Percentiles rank a stretch among this genome's conserved stretches.
Evolutionary conservation across 2,113 vertebrate genomes (phyloP).

Genomic region (Ibidorhyncha struthersii): DNA sequence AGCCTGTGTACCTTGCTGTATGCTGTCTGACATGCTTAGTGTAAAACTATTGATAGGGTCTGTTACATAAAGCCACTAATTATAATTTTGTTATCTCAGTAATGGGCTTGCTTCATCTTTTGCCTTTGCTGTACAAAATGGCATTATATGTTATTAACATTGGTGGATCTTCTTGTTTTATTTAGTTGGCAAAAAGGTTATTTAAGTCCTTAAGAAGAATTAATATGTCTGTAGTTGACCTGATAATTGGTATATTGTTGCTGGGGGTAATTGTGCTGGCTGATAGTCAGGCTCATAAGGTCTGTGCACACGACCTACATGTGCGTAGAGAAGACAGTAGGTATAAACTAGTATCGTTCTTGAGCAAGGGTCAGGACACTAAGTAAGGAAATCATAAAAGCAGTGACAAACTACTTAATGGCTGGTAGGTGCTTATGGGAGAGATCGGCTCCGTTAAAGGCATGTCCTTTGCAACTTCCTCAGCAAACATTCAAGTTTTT

Average conservation of each 20-base stretch:
- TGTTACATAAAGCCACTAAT: constrained; percentile 41
- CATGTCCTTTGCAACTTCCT: background rate
- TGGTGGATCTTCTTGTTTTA: constrained; percentile 68
- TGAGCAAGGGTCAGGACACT: background rate
- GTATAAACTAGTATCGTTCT: background rate
- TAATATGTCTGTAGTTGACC: constrained; percentile 19
- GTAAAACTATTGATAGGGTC: constrained; percentile 24
- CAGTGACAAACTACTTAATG: background rate
- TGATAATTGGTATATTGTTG: constrained; percentile 58
- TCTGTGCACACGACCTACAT: background rate
- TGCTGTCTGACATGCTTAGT: background rate
- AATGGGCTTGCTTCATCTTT: constrained; percentile 54
- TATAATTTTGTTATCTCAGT: constrained; percentile 56
- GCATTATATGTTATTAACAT: constrained; percentile 59
- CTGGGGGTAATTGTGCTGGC: constrained; percentile 15
- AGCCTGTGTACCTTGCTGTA: background rate
- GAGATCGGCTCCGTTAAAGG: background rate
- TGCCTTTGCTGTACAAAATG: constrained; percentile 5
- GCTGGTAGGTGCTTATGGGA: background rate
- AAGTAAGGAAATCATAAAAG: background rate
- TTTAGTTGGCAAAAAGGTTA: constrained; percentile 70
- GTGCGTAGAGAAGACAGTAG: background rate
- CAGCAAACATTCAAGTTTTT: background rate
- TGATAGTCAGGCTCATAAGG: background rate
- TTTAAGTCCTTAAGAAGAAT: constrained; percentile 67